Conservation (phyloP, 1,140 invertebrate genomes). For the Procambarus virginalis region DNA sequence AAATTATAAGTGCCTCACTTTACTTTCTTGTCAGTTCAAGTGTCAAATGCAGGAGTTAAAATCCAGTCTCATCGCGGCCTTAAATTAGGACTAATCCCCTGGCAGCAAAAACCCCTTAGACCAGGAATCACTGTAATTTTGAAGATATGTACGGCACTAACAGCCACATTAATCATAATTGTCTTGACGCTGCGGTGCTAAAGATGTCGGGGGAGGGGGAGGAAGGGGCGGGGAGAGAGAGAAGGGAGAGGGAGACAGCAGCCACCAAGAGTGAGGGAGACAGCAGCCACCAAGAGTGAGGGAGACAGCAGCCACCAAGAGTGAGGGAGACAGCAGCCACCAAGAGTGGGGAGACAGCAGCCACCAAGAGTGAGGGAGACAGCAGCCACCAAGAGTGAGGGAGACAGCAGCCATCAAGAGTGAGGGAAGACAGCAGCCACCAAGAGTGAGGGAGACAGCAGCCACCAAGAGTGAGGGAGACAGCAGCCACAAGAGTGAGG, state of each 20-base stretch:
- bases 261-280: neutral
- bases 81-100: conserved; percentile 14
- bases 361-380: neutral
- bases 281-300: neutral
- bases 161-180: conserved; percentile 8
- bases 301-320: neutral
- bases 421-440: neutral
- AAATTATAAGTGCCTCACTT: neutral
- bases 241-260: neutral
- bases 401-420: neutral
- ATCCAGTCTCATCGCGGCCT: neutral
- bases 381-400: neutral
- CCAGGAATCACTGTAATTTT: conserved; percentile 17
- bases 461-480: too few species aligned
- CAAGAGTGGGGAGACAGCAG: neutral
- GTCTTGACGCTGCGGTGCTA: neutral
- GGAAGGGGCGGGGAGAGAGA: neutral
- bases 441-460: neutral
- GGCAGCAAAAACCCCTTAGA: conserved; percentile 1
- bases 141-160: conserved; percentile 23
- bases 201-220: neutral
- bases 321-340: neutral
- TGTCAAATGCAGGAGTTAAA: neutral
- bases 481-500: too few species aligned
- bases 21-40: neutral